phyloP scores from a whole-genome alignment of 1,140 invertebrate species.

The Drosophila persimilis region DNA sequence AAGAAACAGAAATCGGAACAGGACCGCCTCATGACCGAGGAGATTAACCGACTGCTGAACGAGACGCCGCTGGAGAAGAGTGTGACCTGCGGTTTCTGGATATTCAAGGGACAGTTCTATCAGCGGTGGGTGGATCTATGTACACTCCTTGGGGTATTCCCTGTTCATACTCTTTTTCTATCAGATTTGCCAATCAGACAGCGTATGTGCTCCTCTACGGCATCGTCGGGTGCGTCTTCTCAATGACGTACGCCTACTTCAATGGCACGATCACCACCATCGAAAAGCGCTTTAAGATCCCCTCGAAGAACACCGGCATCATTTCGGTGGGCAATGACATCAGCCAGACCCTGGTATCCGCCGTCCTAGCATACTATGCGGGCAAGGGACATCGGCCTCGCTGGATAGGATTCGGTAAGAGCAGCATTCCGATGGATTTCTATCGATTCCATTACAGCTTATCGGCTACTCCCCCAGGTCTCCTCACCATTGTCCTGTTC shows the following conservation, averaged over 20 bases:
- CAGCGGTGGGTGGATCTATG: slow-evolving; percentile 79
- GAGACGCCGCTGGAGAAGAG: slow-evolving; percentile 85
- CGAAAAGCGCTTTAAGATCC: slow-evolving; percentile 92
- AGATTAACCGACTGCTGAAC: slow-evolving; percentile 84
- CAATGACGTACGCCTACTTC: slow-evolving; percentile 90
- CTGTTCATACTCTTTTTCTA: neutral
- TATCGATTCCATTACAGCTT: too few species aligned
- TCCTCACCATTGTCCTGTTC: slow-evolving; percentile 88
- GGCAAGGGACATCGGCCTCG: slow-evolving; percentile 73
- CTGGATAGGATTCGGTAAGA: slow-evolving; percentile 76
- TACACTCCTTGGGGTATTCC: too few species aligned
- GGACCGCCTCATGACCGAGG: slow-evolving; percentile 73
- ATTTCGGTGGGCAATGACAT: slow-evolving; percentile 88
- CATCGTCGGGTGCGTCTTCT: slow-evolving; percentile 88
- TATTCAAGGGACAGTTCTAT: slow-evolving; percentile 84
- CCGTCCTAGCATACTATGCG: slow-evolving; percentile 69
- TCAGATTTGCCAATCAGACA: slow-evolving; percentile 89
- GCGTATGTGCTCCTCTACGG: slow-evolving; percentile 90
- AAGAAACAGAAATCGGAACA: slow-evolving; percentile 64
- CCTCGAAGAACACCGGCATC: slow-evolving; percentile 89
- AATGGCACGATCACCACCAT: slow-evolving; percentile 91
- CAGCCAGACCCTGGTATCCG: slow-evolving; percentile 65
- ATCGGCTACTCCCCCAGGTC: slow-evolving; percentile 80
- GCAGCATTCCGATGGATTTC: too few species aligned
- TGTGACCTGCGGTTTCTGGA: slow-evolving; percentile 87